Conservation (phyloP, 1,140 invertebrate genomes). For the Solenopsis invicta region DNA sequence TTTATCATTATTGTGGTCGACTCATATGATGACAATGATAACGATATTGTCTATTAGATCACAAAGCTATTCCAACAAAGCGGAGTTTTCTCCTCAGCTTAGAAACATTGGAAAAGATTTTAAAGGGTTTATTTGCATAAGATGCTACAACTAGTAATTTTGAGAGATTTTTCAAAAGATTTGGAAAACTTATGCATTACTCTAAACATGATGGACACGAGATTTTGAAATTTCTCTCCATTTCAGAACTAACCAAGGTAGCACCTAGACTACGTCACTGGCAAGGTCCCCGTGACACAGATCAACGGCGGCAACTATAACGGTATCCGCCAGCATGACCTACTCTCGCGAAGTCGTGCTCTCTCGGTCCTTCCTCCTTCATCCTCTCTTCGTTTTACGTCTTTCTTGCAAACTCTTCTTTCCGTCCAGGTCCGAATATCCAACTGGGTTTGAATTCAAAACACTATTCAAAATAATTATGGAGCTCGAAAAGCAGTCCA, state of each 20-base stretch:
- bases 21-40: background rate
- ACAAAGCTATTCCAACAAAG: background rate
- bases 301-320: constrained; percentile 80
- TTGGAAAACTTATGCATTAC: background rate
- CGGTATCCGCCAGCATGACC: constrained; percentile 79
- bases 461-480: too few relatives aligned
- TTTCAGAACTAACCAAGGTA: constrained; percentile 13
- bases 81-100: background rate
- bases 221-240: background rate
- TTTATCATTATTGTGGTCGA: background rate
- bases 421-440: constrained; percentile 54
- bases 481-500: background rate
- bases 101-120: background rate
- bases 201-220: background rate
- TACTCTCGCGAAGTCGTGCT: constrained; percentile 72
- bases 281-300: constrained; percentile 81
- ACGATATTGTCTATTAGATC: background rate
- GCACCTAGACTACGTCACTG: constrained; percentile 70
- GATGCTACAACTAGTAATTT: background rate
- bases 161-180: background rate
- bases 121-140: background rate
- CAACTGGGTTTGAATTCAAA: background rate
- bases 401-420: constrained; percentile 40
- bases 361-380: constrained; percentile 59
- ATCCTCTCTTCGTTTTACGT: constrained; percentile 44